Evolutionary conservation across 2,797 vertebrate genomes (phyloP).

Genomic region (Huso huso): DNA sequence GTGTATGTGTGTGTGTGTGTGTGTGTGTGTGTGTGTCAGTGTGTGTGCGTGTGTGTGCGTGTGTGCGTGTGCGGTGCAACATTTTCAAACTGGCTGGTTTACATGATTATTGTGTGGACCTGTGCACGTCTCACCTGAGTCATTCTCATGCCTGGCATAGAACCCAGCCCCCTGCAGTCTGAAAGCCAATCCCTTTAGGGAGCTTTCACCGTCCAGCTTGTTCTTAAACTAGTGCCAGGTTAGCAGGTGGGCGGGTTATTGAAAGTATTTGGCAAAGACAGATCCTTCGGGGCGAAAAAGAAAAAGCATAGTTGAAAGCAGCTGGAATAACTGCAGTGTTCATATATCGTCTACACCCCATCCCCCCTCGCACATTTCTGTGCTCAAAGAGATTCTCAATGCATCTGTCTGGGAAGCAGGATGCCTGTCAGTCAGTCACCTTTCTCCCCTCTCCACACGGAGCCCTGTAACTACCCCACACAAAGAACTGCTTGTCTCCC

Average conservation of each 20-base stretch:
- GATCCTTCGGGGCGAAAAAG: conserved; percentile 27
- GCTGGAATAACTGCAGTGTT: conserved; percentile 22
- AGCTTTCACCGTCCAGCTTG: conserved; percentile 1
- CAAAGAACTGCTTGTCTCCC: neutral
- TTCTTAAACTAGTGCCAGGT: conserved; percentile 14
- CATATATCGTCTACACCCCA: neutral
- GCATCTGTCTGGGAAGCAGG: no score
- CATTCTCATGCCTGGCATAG: conserved; percentile 3
- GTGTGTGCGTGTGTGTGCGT: no score
- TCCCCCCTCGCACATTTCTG: neutral
- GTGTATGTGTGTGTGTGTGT: no score
- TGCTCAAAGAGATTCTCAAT: neutral
- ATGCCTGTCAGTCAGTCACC: no score
- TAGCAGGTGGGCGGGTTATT: conserved; percentile 4
- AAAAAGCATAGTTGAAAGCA: conserved; percentile 21
- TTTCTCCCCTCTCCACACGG: no score
- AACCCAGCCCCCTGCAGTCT: neutral
- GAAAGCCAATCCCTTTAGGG: conserved; percentile 6
- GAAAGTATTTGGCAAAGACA: conserved; percentile 12
- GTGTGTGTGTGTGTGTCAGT: no score
- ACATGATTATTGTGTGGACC: neutral
- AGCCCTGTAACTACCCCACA: no score
- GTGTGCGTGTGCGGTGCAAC: no score
- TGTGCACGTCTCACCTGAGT: conserved; percentile 3
- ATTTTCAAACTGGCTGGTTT: no score